phyloP scores from a whole-genome alignment of 2,888 invertebrate genomes.

The Panopea generosa region DNA sequence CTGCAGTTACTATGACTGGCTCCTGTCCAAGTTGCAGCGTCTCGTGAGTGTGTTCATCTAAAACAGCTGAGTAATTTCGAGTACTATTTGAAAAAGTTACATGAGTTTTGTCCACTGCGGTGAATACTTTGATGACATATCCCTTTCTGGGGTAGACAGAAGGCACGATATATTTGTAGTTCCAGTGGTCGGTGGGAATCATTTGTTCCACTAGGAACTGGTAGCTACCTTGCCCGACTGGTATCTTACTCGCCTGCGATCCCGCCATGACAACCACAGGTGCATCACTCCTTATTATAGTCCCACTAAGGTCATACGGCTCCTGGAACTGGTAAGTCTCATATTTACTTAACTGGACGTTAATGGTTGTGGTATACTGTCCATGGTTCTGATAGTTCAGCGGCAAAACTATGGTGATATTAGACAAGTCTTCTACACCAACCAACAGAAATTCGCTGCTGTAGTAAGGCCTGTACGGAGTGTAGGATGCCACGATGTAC shows the following conservation, averaged over 20 bases:
- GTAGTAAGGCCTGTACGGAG: neutral
- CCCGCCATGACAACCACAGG: slow-evolving; percentile 8
- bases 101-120: slow-evolving; percentile 1
- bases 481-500: neutral
- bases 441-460: neutral
- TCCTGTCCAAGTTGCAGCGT: neutral
- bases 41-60: neutral
- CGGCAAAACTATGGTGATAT: neutral
- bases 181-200: slow-evolving; percentile 3
- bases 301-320: neutral
- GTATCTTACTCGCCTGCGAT: neutral
- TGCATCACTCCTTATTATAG: slow-evolving; percentile 1
- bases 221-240: neutral
- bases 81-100: neutral
- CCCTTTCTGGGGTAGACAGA: neutral
- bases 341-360: neutral
- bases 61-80: neutral
- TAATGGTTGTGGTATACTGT: neutral
- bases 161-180: slow-evolving; percentile 3
- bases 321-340: neutral
- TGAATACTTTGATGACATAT: slow-evolving; percentile 2
- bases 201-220: slow-evolving; percentile 3
- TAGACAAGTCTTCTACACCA: neutral
- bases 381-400: neutral
- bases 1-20: neutral